Evolutionary conservation across 2,888 invertebrate species (phyloP).

Genomic region (Hypomecis atomaria): DNA sequence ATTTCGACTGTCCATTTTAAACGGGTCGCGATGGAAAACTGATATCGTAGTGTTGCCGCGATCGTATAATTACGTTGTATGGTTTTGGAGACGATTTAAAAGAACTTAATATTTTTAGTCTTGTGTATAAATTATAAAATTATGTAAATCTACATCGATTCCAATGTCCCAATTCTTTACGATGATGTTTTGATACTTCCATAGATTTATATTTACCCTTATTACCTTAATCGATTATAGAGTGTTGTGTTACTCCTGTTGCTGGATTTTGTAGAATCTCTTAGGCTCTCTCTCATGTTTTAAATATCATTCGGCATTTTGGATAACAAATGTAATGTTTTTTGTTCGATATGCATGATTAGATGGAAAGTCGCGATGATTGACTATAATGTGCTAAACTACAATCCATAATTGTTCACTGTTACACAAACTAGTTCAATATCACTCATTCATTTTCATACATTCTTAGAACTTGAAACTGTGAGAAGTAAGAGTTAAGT

Average conservation of each 20-base stretch:
- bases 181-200: conserved; percentile 28
- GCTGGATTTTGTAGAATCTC: conserved; percentile 21
- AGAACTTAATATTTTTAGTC: conserved; percentile 16
- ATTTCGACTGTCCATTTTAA: conserved; percentile 15
- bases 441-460: no score
- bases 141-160: conserved; percentile 14
- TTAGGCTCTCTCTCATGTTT: conserved; percentile 25
- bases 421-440: no score
- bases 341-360: no score
- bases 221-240: conserved; percentile 12
- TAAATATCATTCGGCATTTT: conserved; percentile 11
- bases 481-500: background rate
- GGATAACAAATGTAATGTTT: background rate
- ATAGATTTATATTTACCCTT: conserved; percentile 21
- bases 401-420: no score
- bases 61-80: background rate
- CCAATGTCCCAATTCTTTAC: conserved; percentile 28
- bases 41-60: conserved; percentile 13
- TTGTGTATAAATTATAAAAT: conserved; percentile 4
- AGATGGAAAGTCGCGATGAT: no score
- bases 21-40: background rate
- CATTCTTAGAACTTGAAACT: no score
- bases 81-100: conserved; percentile 18
- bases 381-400: no score
- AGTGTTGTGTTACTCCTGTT: conserved; percentile 12